phyloP scores from a whole-genome alignment of 2,113 vertebrate species.

The Ochotona curzoniae region DNA sequence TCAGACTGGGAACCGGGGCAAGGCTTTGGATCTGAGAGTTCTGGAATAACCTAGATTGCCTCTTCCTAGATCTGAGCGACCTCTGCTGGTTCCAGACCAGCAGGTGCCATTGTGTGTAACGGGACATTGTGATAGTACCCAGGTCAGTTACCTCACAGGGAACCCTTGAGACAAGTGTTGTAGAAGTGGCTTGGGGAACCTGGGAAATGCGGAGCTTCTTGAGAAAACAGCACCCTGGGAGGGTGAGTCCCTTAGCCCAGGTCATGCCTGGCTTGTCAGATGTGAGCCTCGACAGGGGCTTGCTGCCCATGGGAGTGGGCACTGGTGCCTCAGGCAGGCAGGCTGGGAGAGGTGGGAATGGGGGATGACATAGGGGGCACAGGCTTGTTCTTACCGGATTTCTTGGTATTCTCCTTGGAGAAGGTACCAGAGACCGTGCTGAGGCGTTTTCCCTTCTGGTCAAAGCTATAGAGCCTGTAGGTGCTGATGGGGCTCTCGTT shows the following conservation, averaged over 20 bases:
- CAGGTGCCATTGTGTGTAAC: not conserved
- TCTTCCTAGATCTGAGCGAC: not conserved
- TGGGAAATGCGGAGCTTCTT: not conserved
- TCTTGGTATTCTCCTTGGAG: rapidly evolving
- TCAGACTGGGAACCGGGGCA: not conserved
- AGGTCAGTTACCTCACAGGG: not conserved
- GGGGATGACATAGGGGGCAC: too few relatives aligned
- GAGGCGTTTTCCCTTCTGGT: not conserved
- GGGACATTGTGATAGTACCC: not conserved
- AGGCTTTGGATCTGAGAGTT: not conserved
- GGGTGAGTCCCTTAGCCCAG: not conserved
- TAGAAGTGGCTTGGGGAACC: not conserved
- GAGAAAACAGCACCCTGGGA: not conserved
- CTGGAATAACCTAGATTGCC: too few relatives aligned
- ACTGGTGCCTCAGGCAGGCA: too few relatives aligned
- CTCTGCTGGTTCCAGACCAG: not conserved
- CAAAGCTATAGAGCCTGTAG: rapidly evolving
- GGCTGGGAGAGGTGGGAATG: too few relatives aligned
- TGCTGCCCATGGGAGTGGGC: not conserved
- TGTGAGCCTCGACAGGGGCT: not conserved
- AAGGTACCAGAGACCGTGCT: rapidly evolving
- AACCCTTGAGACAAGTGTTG: not conserved
- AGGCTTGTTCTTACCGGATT: conserved; percentile 55
- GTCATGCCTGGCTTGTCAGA: not conserved
- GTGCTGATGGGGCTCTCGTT: rapidly evolving